These are phyloP conservation scores for Battus philenor DNA, from an alignment of 1,140 invertebrate species.

Conservation along the genomic window DNA sequence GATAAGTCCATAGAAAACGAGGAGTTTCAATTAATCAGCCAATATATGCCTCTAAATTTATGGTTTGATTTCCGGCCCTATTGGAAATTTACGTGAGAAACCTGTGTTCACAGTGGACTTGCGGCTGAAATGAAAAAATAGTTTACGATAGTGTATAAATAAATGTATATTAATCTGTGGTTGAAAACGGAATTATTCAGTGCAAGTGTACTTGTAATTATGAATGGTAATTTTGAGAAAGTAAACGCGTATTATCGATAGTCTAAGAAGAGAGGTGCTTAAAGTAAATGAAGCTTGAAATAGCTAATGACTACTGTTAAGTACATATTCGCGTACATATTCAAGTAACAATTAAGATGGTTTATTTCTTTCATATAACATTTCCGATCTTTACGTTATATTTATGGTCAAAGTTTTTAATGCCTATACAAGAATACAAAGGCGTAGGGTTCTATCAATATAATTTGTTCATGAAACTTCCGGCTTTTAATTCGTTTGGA, in stretches of 20 bases:
- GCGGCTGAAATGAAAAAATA: too few species aligned
- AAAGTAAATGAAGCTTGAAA: slow-evolving; percentile 13
- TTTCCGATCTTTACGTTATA: slow-evolving; percentile 32
- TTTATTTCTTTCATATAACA: slow-evolving; percentile 47
- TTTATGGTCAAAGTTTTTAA: slow-evolving; percentile 36
- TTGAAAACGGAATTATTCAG: too few species aligned
- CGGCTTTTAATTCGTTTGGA: not conserved
- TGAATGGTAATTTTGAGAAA: slow-evolving; percentile 1
- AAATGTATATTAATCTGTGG: too few species aligned
- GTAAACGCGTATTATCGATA: slow-evolving; percentile 5
- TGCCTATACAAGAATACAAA: not conserved
- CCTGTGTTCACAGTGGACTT: too few species aligned
- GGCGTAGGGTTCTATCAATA: slow-evolving; percentile 8
- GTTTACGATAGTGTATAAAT: too few species aligned
- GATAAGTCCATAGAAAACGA: too few species aligned
- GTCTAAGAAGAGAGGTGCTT: not conserved
- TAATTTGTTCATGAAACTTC: slow-evolving; percentile 6
- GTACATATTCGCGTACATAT: slow-evolving; percentile 30
- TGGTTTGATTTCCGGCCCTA: too few species aligned
- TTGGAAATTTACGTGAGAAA: too few species aligned
- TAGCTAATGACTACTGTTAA: slow-evolving; percentile 18
- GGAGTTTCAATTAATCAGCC: too few species aligned
- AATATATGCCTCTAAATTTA: too few species aligned
- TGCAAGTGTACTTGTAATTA: slow-evolving; percentile 4
- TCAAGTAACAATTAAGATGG: slow-evolving; percentile 40